Base-by-base conservation (phyloP, 1,140 invertebrate species). In the Lordiphosa stackelbergi region DNA sequence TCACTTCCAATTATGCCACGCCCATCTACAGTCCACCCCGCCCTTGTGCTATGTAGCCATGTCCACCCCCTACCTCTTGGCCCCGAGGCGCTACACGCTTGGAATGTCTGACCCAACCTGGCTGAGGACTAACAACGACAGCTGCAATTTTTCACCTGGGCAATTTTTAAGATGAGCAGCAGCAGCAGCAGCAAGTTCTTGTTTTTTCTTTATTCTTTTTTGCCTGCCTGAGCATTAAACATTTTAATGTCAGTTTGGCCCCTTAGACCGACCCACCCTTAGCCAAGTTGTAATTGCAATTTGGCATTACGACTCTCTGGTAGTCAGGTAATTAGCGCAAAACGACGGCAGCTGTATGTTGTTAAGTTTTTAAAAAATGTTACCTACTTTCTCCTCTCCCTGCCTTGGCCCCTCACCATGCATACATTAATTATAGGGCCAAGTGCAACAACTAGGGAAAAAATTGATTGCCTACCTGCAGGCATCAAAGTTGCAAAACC, bases 61-160 rank as follows among this genome's bases (percentile, higher is more conserved):
- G 31, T 13, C 24, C 36, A 28, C 8, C 8, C 11, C 11, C 3
- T 2, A 22, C 37, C 19, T 38, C 28, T 24, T 31, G 16, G 48
- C 56, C 52, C 48, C 2, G 22, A 51, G 47, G 40, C 55, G 31
- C 52, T 64, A 64, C 68, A 58, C 16, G 55, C 41, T 64, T 52
- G 58, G 31, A 56, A 56, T 59, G 48, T 52, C 73, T 49, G 69
- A 75, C 54, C 68, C 31, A 42, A 35, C 31, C 11, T 4, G 28
- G 13, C 19, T 66, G 24, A 46, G 54, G 37, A 66, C 77, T 70
- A 68, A 68, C 64, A 75, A 69, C 77, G 71, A 78, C 83, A 85
- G 83, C 83, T 85, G 83, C 83, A 85, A 79, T 85, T 83, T 85
- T 85, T 85, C 83, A 85, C 73, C 83, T 85, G 83, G 77, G 47